Evolutionary conservation across 2,888 invertebrate species (phyloP).

Genomic region (Cremastinae sp.): DNA sequence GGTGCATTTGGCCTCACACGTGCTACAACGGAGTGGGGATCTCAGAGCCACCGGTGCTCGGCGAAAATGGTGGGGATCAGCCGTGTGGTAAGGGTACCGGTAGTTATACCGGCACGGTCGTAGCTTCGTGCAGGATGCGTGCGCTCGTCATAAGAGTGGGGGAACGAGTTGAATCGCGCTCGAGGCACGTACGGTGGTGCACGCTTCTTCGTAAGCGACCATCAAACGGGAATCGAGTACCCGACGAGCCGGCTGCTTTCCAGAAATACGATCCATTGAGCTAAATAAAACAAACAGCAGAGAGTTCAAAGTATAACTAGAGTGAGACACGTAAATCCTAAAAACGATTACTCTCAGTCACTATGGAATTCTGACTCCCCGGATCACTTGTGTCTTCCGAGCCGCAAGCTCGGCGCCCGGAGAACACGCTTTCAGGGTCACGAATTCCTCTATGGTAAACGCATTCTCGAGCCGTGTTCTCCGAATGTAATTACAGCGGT

Average conservation of each 20-base stretch:
- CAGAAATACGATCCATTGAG: conserved; percentile 11
- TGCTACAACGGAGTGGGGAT: conserved; percentile 33
- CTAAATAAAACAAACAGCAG: background rate
- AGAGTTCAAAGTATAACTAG: background rate
- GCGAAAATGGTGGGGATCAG: conserved; percentile 14
- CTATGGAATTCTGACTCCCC: background rate
- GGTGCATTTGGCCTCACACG: conserved; percentile 56
- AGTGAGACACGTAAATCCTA: background rate
- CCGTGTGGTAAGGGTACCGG: conserved; percentile 9
- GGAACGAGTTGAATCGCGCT: conserved; percentile 11
- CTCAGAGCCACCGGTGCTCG: conserved; percentile 29
- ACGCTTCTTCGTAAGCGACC: conserved; percentile 40
- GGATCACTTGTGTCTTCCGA: no score
- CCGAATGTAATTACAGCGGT: no score
- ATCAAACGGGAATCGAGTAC: conserved; percentile 41
- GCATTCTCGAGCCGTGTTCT: background rate
- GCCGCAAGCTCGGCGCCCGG: no score
- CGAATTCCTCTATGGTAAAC: background rate
- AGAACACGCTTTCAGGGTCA: no score
- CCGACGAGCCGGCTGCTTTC: conserved; percentile 28
- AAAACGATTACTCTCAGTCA: background rate
- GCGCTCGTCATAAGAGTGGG: conserved; percentile 17
- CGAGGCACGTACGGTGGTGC: conserved; percentile 31
- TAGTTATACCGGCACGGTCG: background rate
- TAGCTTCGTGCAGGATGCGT: conserved; percentile 42